A percentile compares a stretch with the other conserved stretches of the same genome.
phyloP scores from a whole-genome alignment of 2,797 vertebrate genomes.

The Bryconaethiops microstoma region DNA sequence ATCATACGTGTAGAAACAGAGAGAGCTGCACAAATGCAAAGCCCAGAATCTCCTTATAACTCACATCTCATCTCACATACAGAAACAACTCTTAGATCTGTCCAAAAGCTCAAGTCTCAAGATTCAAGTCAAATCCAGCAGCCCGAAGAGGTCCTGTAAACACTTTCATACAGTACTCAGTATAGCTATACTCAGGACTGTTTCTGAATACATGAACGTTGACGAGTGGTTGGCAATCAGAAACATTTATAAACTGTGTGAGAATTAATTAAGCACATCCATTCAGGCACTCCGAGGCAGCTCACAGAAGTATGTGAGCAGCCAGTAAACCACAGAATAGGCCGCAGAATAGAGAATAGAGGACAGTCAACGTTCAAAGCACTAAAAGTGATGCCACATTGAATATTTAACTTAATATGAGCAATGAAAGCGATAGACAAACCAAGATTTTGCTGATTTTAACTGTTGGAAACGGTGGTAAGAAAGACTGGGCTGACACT shows the following conservation, averaged over 20 bases:
- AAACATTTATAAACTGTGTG: not conserved
- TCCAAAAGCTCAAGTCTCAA: constrained; percentile 19
- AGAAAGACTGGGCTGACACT: not conserved
- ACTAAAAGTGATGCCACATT: not conserved
- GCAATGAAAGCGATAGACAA: not conserved
- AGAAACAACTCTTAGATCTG: constrained; percentile 3
- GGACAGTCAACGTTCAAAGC: constrained; percentile 5
- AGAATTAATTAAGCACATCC: not conserved
- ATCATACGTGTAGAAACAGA: not conserved
- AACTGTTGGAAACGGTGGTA: not conserved
- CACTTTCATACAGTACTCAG: constrained; percentile 18
- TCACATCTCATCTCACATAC: not conserved
- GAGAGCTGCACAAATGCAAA: constrained; percentile 11
- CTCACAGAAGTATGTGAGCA: not conserved
- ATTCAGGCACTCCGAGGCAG: constrained; percentile 1
- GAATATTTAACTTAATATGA: not conserved
- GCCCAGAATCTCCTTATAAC: constrained; percentile 21
- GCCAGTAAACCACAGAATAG: not conserved
- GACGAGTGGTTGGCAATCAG: not conserved
- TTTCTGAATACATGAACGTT: not conserved
- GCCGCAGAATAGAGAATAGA: not conserved
- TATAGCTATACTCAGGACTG: constrained; percentile 2
- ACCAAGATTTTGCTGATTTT: not conserved
- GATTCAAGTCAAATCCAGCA: constrained; percentile 13
- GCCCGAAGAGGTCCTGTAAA: constrained; percentile 40